A percentile compares a stretch with the other conserved stretches of the same genome.
Conservation (phyloP, 2,113 vertebrate genomes). For the Hippocampus abdominalis region DNA sequence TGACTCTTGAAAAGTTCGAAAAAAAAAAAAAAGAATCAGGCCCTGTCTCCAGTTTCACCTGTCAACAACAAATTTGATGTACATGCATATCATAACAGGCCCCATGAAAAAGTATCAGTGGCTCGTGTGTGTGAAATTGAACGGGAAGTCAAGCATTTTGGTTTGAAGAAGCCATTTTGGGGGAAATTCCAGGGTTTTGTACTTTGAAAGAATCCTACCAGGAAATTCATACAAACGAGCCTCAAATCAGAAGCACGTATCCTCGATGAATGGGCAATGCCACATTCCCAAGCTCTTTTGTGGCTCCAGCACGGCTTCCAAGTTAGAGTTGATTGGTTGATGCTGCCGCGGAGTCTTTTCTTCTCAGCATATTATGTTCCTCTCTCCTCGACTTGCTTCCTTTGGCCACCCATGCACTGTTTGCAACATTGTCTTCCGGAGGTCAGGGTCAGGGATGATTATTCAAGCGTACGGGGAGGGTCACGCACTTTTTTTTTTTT, state of each 20-base stretch:
- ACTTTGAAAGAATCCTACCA: too few species aligned
- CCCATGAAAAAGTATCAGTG: too few species aligned
- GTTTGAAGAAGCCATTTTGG: too few species aligned
- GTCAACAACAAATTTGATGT: too few species aligned
- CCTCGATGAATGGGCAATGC: background rate
- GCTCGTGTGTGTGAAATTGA: too few species aligned
- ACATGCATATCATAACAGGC: too few species aligned
- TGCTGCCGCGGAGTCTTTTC: background rate
- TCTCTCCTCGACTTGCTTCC: conserved; percentile 2
- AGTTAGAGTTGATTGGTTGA: background rate
- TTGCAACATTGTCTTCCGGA: conserved; percentile 8
- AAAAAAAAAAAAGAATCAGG: too few species aligned
- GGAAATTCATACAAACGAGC: too few species aligned
- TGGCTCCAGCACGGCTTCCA: background rate
- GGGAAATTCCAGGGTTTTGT: too few species aligned
- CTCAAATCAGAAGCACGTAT: background rate
- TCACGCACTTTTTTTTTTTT: conserved; percentile 15
- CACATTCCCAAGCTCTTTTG: background rate
- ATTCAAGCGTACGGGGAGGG: conserved; percentile 6
- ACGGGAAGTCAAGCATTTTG: too few species aligned
- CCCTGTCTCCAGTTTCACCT: too few species aligned
- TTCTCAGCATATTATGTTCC: conserved; percentile 2
- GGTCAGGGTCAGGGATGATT: conserved; percentile 10
- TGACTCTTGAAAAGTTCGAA: too few species aligned
- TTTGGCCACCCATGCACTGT: background rate